Conservation (phyloP, 2,113 vertebrate species). For the Perca fluviatilis region DNA sequence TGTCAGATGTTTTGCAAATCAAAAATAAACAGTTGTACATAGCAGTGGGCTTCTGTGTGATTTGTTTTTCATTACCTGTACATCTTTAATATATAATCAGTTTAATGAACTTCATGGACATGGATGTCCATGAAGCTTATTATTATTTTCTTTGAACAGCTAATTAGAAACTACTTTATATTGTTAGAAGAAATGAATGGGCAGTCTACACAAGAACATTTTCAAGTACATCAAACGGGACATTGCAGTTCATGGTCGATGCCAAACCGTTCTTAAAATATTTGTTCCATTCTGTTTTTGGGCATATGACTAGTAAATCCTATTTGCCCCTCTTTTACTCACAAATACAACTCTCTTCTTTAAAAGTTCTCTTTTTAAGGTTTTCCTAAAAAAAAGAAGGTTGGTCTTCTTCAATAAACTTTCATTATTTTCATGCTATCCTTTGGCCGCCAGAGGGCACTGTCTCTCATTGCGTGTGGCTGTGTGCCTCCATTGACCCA, state of each 20-base stretch:
- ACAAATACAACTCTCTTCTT: not conserved
- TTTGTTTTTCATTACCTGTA: not conserved
- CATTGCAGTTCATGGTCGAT: too few relatives aligned
- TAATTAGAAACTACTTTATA: not conserved
- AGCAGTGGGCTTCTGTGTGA: constrained; percentile 50
- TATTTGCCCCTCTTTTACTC: not conserved
- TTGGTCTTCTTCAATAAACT: not conserved
- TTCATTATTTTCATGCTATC: not conserved
- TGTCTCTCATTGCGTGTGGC: constrained; percentile 28
- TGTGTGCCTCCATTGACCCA: constrained; percentile 44
- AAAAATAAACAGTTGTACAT: constrained; percentile 86
- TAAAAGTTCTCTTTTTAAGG: not conserved
- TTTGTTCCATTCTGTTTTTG: not conserved
- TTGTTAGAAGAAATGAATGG: not conserved
- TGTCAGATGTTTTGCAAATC: constrained; percentile 88
- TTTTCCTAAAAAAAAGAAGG: too few relatives aligned
- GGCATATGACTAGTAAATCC: not conserved
- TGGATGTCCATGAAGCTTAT: not conserved
- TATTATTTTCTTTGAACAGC: not conserved
- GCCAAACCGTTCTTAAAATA: not conserved
- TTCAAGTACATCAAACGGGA: not conserved
- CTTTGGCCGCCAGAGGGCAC: constrained; percentile 67
- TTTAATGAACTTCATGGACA: not conserved
- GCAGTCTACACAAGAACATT: not conserved
- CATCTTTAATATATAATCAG: not conserved